Evolutionary conservation across 2,888 invertebrate genomes (phyloP).

Genomic region (Dione juno): DNA sequence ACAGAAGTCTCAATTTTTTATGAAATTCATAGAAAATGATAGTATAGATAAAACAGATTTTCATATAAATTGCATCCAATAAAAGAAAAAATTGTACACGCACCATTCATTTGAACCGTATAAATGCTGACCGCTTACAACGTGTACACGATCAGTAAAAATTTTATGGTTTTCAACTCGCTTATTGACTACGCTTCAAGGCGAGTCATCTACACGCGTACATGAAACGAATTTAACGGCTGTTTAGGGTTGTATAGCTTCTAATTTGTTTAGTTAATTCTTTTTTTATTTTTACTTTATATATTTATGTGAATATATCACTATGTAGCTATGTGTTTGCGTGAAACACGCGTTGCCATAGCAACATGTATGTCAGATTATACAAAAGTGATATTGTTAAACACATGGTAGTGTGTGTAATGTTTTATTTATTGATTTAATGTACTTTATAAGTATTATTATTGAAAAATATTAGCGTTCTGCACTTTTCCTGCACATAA

Average conservation of each 20-base stretch:
- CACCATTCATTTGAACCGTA: not conserved
- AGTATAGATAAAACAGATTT: too few relatives aligned
- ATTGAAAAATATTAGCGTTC: too few relatives aligned
- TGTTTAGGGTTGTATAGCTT: constrained; percentile 16
- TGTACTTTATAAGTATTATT: too few relatives aligned
- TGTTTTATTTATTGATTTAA: too few relatives aligned
- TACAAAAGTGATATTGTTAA: too few relatives aligned
- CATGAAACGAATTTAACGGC: constrained; percentile 23
- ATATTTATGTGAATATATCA: not conserved
- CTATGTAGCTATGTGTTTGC: too few relatives aligned
- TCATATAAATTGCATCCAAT: not conserved
- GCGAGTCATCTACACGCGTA: constrained; percentile 11
- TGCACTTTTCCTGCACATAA: too few relatives aligned
- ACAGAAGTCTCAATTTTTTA: too few relatives aligned
- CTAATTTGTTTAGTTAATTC: not conserved
- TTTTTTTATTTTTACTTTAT: not conserved
- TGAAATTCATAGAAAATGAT: too few relatives aligned
- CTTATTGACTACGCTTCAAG: constrained; percentile 34
- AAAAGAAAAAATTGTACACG: not conserved
- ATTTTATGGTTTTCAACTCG: constrained; percentile 29
- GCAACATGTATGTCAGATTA: too few relatives aligned
- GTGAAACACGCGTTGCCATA: too few relatives aligned
- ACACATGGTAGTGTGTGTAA: too few relatives aligned
- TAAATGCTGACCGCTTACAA: constrained; percentile 20
- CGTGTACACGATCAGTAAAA: constrained; percentile 23